Conservation (phyloP, 1,140 invertebrate genomes). For the Cydia amplana region DNA sequence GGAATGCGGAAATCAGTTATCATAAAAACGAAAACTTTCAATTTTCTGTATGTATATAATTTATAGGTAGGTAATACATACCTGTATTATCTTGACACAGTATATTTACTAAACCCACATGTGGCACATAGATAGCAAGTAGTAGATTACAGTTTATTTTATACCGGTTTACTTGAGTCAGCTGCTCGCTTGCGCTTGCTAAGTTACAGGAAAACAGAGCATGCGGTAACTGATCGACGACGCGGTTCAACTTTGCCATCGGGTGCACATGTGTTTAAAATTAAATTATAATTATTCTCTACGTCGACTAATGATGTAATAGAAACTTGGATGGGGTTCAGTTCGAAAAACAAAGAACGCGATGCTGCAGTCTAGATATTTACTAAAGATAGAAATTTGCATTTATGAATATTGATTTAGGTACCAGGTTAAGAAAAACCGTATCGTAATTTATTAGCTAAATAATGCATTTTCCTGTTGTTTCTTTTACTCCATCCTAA, state of each 20-base stretch:
- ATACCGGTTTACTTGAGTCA: background rate
- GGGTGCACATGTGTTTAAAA: constrained; percentile 25
- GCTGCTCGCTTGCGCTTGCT: background rate
- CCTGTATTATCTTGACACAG: background rate
- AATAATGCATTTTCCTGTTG: too few relatives aligned
- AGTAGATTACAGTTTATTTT: background rate
- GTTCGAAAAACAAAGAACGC: constrained; percentile 10
- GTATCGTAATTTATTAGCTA: too few relatives aligned
- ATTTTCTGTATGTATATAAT: too few relatives aligned
- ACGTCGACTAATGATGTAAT: constrained; percentile 30
- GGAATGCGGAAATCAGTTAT: too few relatives aligned
- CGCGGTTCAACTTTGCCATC: constrained; percentile 21
- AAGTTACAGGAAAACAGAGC: background rate
- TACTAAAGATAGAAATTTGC: background rate
- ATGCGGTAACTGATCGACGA: constrained; percentile 26
- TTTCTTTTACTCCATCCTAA: too few relatives aligned
- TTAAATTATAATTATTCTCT: constrained; percentile 30
- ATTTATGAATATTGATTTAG: background rate
- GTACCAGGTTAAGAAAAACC: background rate
- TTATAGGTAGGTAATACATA: too few relatives aligned
- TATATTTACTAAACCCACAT: background rate
- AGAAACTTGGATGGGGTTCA: background rate
- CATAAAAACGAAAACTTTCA: too few relatives aligned
- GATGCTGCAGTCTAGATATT: background rate
- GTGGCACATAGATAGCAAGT: background rate